phyloP scores from a whole-genome alignment of 1,140 invertebrate genomes.

The Piezodorus guildinii region DNA sequence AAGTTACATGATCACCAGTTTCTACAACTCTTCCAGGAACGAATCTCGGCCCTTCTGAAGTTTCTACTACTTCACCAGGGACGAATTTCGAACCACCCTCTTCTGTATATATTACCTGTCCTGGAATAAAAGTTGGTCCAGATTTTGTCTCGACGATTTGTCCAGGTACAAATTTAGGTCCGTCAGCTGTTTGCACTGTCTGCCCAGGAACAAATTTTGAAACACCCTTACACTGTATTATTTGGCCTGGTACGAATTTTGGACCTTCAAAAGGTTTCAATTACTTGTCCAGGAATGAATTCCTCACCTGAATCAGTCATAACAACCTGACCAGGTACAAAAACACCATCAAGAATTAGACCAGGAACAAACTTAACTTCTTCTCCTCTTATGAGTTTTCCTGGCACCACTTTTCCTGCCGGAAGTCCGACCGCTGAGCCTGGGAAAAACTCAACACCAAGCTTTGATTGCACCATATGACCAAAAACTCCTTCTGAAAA shows the following conservation, averaged over 20 bases:
- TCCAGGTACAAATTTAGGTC: conserved; percentile 54
- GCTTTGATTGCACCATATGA: conserved; percentile 52
- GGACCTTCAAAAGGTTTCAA: conserved; percentile 41
- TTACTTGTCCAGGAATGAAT: conserved; percentile 49
- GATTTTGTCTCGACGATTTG: conserved; percentile 59
- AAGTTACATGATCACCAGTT: conserved; percentile 51
- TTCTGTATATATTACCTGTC: conserved; percentile 58
- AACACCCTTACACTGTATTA: conserved; percentile 53
- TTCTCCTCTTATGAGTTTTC: conserved; percentile 47
- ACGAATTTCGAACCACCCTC: conserved; percentile 57
- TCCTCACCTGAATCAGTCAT: conserved; percentile 55
- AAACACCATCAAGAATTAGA: conserved; percentile 49
- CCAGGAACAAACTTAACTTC: conserved; percentile 56
- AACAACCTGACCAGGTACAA: conserved; percentile 58
- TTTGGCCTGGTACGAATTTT: conserved; percentile 59
- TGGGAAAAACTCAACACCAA: conserved; percentile 57
- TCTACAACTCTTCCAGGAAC: conserved; percentile 59
- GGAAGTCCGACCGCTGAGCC: conserved; percentile 37
- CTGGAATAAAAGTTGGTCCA: conserved; percentile 59
- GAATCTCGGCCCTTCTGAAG: conserved; percentile 55
- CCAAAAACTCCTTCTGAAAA: conserved; percentile 47
- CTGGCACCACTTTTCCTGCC: conserved; percentile 50
- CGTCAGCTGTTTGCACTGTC: conserved; percentile 53
- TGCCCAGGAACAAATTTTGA: conserved; percentile 59
- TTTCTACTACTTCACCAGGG: conserved; percentile 61